Conservation (phyloP, 2,888 invertebrate species). For the Cancer borealis region DNA sequence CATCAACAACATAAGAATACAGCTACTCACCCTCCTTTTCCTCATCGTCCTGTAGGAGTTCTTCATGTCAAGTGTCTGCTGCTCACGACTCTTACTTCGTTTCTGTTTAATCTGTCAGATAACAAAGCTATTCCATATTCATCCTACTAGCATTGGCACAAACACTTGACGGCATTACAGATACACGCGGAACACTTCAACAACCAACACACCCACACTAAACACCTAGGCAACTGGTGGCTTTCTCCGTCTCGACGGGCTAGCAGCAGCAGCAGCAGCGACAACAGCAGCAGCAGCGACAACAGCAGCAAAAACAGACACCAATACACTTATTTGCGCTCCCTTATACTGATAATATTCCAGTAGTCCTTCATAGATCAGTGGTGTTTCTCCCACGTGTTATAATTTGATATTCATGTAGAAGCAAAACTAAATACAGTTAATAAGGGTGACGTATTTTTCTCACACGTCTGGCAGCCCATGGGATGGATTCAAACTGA, state of each 20-base stretch:
- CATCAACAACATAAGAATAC: background rate
- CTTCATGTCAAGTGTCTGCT: slow-evolving; percentile 44
- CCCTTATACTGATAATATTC: background rate
- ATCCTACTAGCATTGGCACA: background rate
- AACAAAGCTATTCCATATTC: background rate
- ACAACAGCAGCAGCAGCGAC: background rate
- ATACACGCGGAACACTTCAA: background rate
- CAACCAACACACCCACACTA: background rate
- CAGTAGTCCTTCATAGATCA: background rate
- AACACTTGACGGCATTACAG: background rate
- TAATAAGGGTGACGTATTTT: background rate
- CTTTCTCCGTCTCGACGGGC: background rate
- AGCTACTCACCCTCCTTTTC: slow-evolving; percentile 56
- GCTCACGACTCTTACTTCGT: background rate
- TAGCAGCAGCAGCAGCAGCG: background rate
- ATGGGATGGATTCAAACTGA: slow-evolving; percentile 58
- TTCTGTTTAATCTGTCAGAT: background rate
- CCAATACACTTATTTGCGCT: background rate
- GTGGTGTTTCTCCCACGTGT: background rate
- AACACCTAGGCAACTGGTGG: background rate
- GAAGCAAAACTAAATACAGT: background rate
- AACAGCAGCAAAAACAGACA: background rate
- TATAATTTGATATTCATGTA: background rate
- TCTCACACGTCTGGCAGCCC: slow-evolving; percentile 50
- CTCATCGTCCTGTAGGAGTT: slow-evolving; percentile 61